These are phyloP conservation scores for Perodicticus potto DNA, from an alignment of 2,797 vertebrate genomes.

Conservation along the genomic window DNA sequence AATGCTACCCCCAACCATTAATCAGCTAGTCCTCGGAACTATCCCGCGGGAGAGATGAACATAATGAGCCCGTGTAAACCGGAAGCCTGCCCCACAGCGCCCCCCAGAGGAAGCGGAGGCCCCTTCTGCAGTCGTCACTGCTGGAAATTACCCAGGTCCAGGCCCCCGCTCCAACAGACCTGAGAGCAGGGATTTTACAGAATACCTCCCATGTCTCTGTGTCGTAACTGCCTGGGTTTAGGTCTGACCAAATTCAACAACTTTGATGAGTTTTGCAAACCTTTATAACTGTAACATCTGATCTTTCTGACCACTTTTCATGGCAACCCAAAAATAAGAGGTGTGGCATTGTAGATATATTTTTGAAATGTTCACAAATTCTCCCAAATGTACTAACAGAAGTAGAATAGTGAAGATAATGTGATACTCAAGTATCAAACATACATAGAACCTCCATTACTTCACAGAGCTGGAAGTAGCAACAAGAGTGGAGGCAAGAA, in stretches of 20 bases:
- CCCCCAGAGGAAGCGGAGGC: neutral
- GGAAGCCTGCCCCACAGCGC: neutral
- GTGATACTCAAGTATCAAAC: neutral
- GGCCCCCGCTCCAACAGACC: neutral
- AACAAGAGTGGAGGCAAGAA: neutral
- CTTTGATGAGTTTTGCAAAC: neutral
- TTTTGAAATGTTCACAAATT: conserved; percentile 20
- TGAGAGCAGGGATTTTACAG: neutral
- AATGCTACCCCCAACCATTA: conserved; percentile 18
- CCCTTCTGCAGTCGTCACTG: fast-evolving
- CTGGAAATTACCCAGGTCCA: neutral
- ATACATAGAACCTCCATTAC: neutral
- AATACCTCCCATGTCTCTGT: neutral
- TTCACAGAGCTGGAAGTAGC: neutral
- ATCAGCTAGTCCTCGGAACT: conserved; percentile 43
- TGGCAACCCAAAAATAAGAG: neutral
- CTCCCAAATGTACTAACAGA: neutral
- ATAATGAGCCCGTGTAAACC: neutral
- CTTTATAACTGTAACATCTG: neutral
- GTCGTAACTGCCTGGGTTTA: neutral
- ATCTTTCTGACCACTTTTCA: neutral
- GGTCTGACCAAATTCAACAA: neutral
- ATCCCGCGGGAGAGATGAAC: neutral
- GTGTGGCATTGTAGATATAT: neutral
- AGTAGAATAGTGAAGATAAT: neutral